Evolutionary conservation across 2,888 invertebrate species (phyloP).

Genomic region (Eupithecia vulgata): DNA sequence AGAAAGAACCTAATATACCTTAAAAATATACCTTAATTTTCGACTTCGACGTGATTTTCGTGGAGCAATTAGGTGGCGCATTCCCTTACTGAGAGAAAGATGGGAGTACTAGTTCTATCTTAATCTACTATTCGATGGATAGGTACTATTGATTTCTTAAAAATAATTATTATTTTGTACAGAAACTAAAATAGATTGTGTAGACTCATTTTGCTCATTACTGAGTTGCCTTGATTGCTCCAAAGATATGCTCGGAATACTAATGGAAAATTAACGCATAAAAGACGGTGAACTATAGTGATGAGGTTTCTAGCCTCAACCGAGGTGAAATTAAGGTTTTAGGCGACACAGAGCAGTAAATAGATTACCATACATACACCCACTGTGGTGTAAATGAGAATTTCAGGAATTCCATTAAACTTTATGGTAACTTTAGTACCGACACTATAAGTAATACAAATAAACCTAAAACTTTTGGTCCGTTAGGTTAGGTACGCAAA

Average conservation of each 20-base stretch:
- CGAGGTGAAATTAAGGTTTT: slow-evolving; percentile 4
- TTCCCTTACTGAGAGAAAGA: too few species aligned
- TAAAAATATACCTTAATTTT: too few species aligned
- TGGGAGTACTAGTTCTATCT: too few species aligned
- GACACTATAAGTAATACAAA: neutral
- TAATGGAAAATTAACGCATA: slow-evolving; percentile 16
- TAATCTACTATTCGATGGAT: too few species aligned
- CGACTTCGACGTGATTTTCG: too few species aligned
- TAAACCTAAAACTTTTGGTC: neutral
- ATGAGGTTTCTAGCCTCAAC: slow-evolving; percentile 4
- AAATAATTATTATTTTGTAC: neutral
- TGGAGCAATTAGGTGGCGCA: too few species aligned
- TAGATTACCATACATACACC: neutral
- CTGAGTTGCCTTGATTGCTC: slow-evolving; percentile 1
- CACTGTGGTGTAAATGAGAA: neutral
- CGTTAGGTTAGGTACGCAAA: neutral
- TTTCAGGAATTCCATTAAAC: slow-evolving; percentile 2
- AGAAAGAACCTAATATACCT: too few species aligned
- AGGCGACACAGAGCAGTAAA: neutral
- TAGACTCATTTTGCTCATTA: neutral
- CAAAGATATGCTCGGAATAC: slow-evolving; percentile 7
- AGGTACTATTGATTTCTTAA: too few species aligned
- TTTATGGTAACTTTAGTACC: neutral
- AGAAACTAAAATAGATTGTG: neutral
- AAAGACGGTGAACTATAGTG: slow-evolving; percentile 3